phyloP scores from a whole-genome alignment of 2,113 vertebrate genomes.

The Halcyon malimbica region DNA sequence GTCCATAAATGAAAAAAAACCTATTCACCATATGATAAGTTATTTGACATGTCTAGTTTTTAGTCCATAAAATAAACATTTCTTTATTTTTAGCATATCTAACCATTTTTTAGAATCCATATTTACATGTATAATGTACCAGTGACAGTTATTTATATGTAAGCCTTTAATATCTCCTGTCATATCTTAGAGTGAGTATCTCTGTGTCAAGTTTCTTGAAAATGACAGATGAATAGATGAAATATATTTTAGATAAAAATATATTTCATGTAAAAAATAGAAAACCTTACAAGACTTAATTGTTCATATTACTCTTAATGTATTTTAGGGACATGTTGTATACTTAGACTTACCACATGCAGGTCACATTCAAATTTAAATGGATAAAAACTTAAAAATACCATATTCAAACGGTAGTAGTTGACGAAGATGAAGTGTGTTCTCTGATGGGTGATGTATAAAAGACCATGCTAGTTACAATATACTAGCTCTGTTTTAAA shows the following conservation, averaged over 20 bases:
- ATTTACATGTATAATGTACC: not conserved
- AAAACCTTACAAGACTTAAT: not conserved
- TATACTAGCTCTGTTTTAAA: not conserved
- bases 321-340: not conserved
- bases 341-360: not conserved
- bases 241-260: no score
- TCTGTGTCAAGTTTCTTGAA: not conserved
- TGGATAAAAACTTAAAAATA: not conserved
- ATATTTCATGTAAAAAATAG: no score
- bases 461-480: not conserved
- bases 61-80: not conserved
- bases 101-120: not conserved
- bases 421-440: not conserved
- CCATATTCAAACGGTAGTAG: not conserved
- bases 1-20: not conserved
- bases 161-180: not conserved
- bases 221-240: not conserved
- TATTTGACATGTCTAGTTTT: not conserved
- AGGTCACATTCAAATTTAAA: not conserved
- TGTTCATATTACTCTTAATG: not conserved
- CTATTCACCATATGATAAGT: not conserved
- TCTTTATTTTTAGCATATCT: not conserved
- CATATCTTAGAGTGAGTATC: not conserved
- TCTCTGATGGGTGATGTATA: not conserved
- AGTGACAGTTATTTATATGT: not conserved